phyloP scores from a whole-genome alignment of 1,140 invertebrate genomes.

The Zaprionus inermis region DNA sequence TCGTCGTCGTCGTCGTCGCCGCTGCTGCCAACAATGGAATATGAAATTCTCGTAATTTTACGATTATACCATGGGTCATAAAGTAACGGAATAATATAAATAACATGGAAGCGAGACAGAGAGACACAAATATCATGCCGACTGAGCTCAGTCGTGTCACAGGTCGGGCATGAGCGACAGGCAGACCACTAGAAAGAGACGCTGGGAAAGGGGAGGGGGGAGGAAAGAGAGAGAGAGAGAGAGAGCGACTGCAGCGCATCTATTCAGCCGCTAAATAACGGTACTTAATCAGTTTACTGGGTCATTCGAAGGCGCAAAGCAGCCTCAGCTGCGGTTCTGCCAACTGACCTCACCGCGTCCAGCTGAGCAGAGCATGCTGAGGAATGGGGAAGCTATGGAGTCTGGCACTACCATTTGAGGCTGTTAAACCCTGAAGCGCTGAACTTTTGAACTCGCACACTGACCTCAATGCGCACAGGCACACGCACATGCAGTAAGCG shows the following conservation, averaged over 20 bases:
- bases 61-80: slow-evolving; percentile 57
- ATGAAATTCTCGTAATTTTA: slow-evolving; percentile 64
- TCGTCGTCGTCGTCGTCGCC: background rate
- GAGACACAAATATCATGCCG: slow-evolving; percentile 11
- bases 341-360: slow-evolving; percentile 29
- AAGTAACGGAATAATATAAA: slow-evolving; percentile 44
- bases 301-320: slow-evolving; percentile 41
- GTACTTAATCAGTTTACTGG: slow-evolving; percentile 77
- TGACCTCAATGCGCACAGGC: slow-evolving; percentile 59
- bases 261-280: slow-evolving; percentile 67
- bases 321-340: slow-evolving; percentile 38
- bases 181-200: slow-evolving; percentile 18
- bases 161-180: background rate
- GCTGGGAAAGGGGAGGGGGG: too few relatives aligned
- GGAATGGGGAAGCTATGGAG: background rate
- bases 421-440: slow-evolving; percentile 53
- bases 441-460: slow-evolving; percentile 79
- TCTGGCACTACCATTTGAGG: slow-evolving; percentile 32
- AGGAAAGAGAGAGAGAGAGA: slow-evolving; percentile 21
- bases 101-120: slow-evolving; percentile 13
- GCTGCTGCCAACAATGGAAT: slow-evolving; percentile 20
- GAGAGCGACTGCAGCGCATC: slow-evolving; percentile 26
- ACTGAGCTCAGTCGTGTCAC: background rate
- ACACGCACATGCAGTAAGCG: background rate
- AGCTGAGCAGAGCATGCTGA: slow-evolving; percentile 1